phyloP scores from a whole-genome alignment of 2,888 invertebrate species.

The Ametastegia equiseti region DNA sequence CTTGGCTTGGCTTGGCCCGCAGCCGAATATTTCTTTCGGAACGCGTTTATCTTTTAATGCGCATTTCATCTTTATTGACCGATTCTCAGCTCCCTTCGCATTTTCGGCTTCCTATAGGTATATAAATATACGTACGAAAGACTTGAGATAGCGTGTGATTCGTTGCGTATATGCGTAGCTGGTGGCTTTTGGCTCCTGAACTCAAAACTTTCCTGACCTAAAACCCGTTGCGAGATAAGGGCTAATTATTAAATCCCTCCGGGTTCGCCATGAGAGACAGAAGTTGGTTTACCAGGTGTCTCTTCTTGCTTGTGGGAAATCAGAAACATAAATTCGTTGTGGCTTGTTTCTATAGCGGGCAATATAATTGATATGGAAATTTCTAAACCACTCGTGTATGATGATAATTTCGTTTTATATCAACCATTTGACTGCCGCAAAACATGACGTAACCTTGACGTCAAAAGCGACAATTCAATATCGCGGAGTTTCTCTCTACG shows the following conservation, averaged over 20 bases:
- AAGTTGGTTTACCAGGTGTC: conserved; percentile 8
- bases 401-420: neutral
- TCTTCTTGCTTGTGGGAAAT: conserved; percentile 20
- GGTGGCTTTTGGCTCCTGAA: neutral
- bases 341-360: neutral
- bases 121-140: neutral
- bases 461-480: neutral
- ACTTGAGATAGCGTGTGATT: neutral
- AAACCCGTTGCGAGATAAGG: neutral
- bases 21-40: neutral
- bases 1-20: neutral
- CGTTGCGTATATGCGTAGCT: neutral
- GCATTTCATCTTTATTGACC: neutral
- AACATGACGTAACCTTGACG: neutral
- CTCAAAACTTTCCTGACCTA: neutral
- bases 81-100: neutral
- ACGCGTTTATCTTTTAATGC: neutral
- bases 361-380: conserved; percentile 7
- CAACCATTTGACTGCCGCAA: neutral
- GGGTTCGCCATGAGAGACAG: neutral
- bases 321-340: conserved; percentile 25
- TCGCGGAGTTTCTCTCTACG: neutral
- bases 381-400: neutral
- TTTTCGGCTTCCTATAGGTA: neutral
- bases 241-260: conserved; percentile 36